Base-by-base conservation (phyloP, 1,140 invertebrate species). In the Piezodorus guildinii region DNA sequence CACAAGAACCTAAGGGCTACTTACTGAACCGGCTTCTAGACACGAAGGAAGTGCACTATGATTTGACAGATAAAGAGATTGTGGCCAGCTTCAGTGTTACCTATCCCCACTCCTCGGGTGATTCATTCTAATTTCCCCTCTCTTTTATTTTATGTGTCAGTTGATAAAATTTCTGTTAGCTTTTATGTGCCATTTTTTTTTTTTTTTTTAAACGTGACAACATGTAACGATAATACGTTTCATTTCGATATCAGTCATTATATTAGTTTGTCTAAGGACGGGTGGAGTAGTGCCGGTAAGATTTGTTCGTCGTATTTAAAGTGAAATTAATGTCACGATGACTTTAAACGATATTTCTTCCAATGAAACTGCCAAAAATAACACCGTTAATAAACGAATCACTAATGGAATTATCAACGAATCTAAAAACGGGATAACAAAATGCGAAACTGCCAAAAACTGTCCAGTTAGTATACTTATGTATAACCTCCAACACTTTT, bases 41-140 rank as follows among this genome's bases (percentile, higher is more conserved):
- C 46, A 17, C 46, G 46, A n/a, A 49, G 46, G 21, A 21, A 49
- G 46, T 49, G 16, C 46, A 49, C 46, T 49, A 49, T 17, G 46
- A 49, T 49, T 49, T 49, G 46, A 49, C 46, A 49, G 46, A 49
- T 49, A 49, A 49, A 49, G 46, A 49, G 46, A 49, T 49, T 49
- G 46, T 6, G 16, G 12, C 17, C 46, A 49, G 46, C 46, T 21
- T 49, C 46, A 49, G 46, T 49, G 46, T 49, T 49, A 49, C 46
- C 46, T 49, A 9, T n/a, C 46, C 46, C 46, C 46, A 49, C 46
- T 49, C 46, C 21, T 49, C 17, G 2, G 6, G n/a, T 49, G 46
- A 49, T 21, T 49, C 46, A 49, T 49, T 19, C 46, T 21, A 49
- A 49, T 10, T 49, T 49, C n/a, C 46, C 46, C 21, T 49, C 46